Conservation (phyloP, 2,113 vertebrate genomes). For the Ammodytes marinus region DNA sequence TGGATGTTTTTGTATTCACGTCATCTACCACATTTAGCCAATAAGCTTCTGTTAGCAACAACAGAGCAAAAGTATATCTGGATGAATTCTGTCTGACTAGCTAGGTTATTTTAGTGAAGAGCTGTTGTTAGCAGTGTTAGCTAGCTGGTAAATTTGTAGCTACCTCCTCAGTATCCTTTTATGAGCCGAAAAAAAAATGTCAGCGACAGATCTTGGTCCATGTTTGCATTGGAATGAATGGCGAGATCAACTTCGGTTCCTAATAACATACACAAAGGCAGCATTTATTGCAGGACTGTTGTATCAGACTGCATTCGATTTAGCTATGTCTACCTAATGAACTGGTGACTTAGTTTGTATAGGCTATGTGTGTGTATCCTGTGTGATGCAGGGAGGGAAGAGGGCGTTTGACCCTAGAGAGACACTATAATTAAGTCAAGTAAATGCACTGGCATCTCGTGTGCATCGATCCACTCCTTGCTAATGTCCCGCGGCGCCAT, state of each 20-base stretch:
- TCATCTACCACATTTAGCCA: background rate
- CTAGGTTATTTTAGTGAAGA: too few species aligned
- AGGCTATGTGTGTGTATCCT: background rate
- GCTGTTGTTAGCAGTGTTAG: too few species aligned
- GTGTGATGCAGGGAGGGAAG: background rate
- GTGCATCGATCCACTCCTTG: conserved; percentile 57
- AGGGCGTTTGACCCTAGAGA: conserved; percentile 13
- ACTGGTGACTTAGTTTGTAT: background rate
- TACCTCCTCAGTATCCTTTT: background rate
- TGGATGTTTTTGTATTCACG: background rate
- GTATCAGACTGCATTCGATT: background rate
- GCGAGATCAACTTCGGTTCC: too few species aligned
- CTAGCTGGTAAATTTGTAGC: too few species aligned
- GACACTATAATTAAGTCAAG: conserved; percentile 63
- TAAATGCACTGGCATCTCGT: conserved; percentile 59
- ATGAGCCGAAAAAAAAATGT: too few species aligned
- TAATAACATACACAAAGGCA: background rate
- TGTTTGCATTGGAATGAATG: too few species aligned
- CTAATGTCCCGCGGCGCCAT: conserved; percentile 50
- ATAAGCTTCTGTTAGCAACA: background rate
- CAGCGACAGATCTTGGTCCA: too few species aligned
- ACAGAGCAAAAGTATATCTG: background rate
- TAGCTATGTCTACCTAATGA: background rate
- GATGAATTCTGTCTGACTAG: background rate
- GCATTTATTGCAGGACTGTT: background rate